Evolutionary conservation across 2,888 invertebrate genomes (phyloP).

Genomic region (Diplazon laetatorius): DNA sequence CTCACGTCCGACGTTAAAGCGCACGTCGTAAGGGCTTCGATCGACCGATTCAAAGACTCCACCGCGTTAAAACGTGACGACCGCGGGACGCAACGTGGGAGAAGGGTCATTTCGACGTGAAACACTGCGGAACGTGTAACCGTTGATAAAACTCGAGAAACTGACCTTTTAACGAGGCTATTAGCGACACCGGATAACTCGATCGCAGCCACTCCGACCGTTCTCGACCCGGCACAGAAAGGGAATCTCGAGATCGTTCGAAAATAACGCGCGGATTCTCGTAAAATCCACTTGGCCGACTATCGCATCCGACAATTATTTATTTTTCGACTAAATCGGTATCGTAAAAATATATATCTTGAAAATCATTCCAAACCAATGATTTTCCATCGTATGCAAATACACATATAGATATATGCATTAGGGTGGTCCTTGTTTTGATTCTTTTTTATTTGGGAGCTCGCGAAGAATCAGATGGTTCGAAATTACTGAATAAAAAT

Average conservation of each 20-base stretch:
- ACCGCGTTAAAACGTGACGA: neutral
- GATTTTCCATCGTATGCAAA: neutral
- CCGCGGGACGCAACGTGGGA: neutral
- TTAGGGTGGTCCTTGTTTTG: too few relatives aligned
- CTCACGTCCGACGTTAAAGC: neutral
- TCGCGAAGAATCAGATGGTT: too few relatives aligned
- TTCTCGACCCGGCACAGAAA: neutral
- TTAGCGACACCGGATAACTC: constrained; percentile 45
- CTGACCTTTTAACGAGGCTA: constrained; percentile 52
- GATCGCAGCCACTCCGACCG: constrained; percentile 7
- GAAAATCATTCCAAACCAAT: constrained; percentile 5
- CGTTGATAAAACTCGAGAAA: constrained; percentile 24
- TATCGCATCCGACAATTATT: constrained; percentile 8
- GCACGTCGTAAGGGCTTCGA: neutral
- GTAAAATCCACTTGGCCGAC: constrained; percentile 16
- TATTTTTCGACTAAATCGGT: neutral
- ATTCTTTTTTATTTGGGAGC: neutral
- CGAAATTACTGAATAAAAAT: too few relatives aligned
- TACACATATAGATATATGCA: neutral
- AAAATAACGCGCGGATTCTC: constrained; percentile 2
- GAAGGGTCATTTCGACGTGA: constrained; percentile 4
- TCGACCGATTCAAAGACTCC: neutral
- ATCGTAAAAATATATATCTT: neutral
- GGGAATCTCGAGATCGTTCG: constrained; percentile 26
- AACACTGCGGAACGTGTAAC: neutral